phyloP scores from a whole-genome alignment of 64 coral and sea anemone genomes.

The Stichodactyla helianthus region DNA sequence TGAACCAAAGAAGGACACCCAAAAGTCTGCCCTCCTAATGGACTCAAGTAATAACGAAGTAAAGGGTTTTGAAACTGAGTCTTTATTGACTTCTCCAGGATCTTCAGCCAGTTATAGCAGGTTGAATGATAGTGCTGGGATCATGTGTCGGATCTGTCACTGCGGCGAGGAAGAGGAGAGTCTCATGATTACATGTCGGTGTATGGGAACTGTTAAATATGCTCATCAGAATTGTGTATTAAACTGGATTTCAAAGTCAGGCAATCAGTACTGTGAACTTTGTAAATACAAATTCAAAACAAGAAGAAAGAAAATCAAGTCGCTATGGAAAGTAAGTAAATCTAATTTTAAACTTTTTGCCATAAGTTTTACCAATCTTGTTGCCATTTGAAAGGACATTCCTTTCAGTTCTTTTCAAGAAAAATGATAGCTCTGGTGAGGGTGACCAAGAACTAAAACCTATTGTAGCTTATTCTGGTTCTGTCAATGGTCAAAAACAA shows the following conservation, averaged over 20 bases:
- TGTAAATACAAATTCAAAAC: constrained; percentile 95
- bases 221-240: constrained; percentile 88
- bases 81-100: neutral
- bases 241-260: constrained; percentile 93
- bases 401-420: too few species aligned
- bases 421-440: too few species aligned
- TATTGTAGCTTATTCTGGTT: too few species aligned
- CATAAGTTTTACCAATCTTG: too few species aligned
- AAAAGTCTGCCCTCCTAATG: neutral
- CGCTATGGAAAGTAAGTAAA: constrained; percentile 77
- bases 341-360: neutral
- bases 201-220: constrained; percentile 84
- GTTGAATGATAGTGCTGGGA: constrained; percentile 8
- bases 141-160: constrained; percentile 87
- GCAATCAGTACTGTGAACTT: constrained; percentile 78
- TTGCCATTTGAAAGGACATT: too few species aligned
- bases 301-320: constrained; percentile 69
- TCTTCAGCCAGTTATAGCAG: constrained; percentile 8
- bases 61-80: neutral
- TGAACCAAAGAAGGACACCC: neutral
- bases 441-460: too few species aligned
- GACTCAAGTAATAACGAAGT: neutral
- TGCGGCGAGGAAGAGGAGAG: constrained; percentile 74
- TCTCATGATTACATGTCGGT: constrained; percentile 71
- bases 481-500: too few species aligned